Evolutionary conservation across 1,140 invertebrate genomes (phyloP), one percentile per base, ranked within the genome.

Genomic region (Lordiphosa mommai): DNA sequence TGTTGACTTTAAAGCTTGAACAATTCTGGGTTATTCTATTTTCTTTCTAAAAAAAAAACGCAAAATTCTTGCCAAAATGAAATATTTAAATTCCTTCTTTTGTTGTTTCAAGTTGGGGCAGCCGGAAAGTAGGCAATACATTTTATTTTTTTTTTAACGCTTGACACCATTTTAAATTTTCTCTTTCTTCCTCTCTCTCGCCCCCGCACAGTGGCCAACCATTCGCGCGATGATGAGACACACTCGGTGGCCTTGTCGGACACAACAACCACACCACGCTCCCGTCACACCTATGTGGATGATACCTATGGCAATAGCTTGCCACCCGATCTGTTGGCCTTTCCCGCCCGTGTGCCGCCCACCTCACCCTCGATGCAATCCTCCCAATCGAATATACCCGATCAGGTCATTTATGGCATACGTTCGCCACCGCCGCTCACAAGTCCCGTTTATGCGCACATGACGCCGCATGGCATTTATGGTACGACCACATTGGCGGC

Each of bases 311-410:
- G 76, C 9, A 85, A 80, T 6, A 82, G 74, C 23, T 13, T 89
- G 40, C 95, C 95, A 16, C 95, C 95, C 0, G 95, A 96, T 69
- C 89, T 97, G 20, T 89, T 97, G 33, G 93, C 96, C 0, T 95
- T 96, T 68, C 94, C 95, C 50, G 89, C 92, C 34, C 87, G 93
- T 61, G 89, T 90, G 27, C 82, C 77, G 2, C 87, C 87, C 40
- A 93, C 93, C 68, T 92, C 93, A 44, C 94, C 93, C 5, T 93
- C 93, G 9, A 92, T 93, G 59, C 92, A 92, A 3, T 94, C 93
- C 71, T 93, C 93, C 30, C 93, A 94, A 8, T 94, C 94, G 1
- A 95, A 94, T n/a, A 92, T 93, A 4, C 93, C 93, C 5, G 94
- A 95, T 34, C 82, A 88, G 61, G 59, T 86, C 6, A 71, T 88